These are phyloP conservation scores for Cremastinae sp. DNA, from an alignment of 2,888 invertebrate genomes.

Conservation along the genomic window DNA sequence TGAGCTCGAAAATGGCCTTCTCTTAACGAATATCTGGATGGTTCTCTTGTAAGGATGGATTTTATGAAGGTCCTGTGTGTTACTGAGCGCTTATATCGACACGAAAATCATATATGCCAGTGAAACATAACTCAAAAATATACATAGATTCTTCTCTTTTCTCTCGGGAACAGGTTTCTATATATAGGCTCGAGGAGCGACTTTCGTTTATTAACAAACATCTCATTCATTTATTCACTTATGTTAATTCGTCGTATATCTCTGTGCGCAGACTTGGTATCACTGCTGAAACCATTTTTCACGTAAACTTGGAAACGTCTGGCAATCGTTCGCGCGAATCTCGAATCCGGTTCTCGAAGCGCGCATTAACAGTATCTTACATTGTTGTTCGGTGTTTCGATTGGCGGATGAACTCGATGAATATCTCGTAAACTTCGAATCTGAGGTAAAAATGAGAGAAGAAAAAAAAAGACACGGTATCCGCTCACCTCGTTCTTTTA, in stretches of 20 bases:
- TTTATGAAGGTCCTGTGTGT: constrained; percentile 74
- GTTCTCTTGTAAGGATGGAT: constrained; percentile 72
- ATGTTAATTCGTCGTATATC: constrained; percentile 49
- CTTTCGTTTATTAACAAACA: constrained; percentile 54
- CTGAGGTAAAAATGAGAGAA: constrained; percentile 12
- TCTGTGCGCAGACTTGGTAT: constrained; percentile 13
- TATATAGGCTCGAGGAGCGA: constrained; percentile 21
- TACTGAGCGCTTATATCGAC: constrained; percentile 69
- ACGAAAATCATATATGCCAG: constrained; percentile 50
- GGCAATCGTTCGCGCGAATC: constrained; percentile 53
- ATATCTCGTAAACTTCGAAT: constrained; percentile 35
- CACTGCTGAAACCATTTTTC: constrained; percentile 40
- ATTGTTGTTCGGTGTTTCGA: constrained; percentile 39
- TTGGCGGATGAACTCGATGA: constrained; percentile 34
- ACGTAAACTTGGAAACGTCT: constrained; percentile 48
- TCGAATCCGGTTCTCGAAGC: constrained; percentile 53
- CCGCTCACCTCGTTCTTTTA: constrained; percentile 47
- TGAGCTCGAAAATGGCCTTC: constrained; percentile 80
- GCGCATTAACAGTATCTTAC: constrained; percentile 32
- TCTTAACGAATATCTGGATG: constrained; percentile 76
- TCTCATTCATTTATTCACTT: constrained; percentile 58
- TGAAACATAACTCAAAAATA: constrained; percentile 39
- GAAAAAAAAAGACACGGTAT: constrained; percentile 19
- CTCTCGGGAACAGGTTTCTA: constrained; percentile 3
- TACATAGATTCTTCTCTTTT: neutral